Evolutionary conservation across 2,113 vertebrate genomes (phyloP).

Genomic region (Chiloscyllium plagiosum): DNA sequence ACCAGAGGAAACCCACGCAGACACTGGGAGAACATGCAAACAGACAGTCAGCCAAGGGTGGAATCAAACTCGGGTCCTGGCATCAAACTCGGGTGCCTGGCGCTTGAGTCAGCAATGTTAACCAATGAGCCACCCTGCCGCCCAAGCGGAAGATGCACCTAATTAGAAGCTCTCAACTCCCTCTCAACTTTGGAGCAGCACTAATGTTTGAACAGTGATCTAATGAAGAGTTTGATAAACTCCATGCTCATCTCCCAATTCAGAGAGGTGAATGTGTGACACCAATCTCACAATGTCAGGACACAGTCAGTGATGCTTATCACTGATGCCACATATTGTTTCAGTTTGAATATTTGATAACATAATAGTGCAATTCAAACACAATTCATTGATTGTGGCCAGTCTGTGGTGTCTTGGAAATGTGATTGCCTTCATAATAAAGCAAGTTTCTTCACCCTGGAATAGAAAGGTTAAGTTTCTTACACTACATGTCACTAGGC

Average conservation of each 20-base stretch:
- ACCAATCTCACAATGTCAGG: background rate
- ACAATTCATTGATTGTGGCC: background rate
- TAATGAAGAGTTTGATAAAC: slow-evolving; percentile 16
- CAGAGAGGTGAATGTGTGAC: background rate
- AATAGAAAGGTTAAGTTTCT: background rate
- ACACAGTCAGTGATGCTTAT: too few relatives aligned
- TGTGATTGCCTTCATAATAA: background rate
- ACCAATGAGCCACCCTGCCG: too few relatives aligned
- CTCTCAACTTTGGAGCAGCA: slow-evolving; percentile 3
- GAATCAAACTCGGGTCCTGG: too few relatives aligned
- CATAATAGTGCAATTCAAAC: background rate
- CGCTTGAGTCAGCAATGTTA: too few relatives aligned
- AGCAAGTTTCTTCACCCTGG: background rate
- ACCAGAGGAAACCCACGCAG: too few relatives aligned
- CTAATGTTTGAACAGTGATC: background rate
- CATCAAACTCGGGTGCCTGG: too few relatives aligned
- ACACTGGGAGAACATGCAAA: too few relatives aligned
- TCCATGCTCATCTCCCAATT: background rate
- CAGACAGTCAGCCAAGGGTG: too few relatives aligned
- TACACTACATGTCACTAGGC: background rate
- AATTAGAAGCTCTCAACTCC: slow-evolving; percentile 25
- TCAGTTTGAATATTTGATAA: background rate
- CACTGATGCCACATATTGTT: background rate
- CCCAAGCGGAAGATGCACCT: slow-evolving; percentile 1
- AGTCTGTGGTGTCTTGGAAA: background rate